Base-by-base conservation (phyloP, 2,797 vertebrate species). In the Spheniscus humboldti region DNA sequence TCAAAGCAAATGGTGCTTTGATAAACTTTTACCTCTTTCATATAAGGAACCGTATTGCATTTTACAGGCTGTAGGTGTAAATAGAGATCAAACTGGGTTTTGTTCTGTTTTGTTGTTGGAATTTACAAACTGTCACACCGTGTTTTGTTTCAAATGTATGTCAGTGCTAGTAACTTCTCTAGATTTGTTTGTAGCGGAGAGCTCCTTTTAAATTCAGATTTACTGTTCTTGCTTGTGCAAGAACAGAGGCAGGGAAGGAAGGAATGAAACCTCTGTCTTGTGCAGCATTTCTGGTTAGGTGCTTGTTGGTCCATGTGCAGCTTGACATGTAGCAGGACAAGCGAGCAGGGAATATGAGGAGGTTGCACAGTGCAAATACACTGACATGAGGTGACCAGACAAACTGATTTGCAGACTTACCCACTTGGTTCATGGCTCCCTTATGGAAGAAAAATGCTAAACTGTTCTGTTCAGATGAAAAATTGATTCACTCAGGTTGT, bases 1-100 rank as follows among this genome's bases (percentile, higher is more conserved):
- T 35, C 64, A 89, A 92, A 89, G 56, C 48, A 56, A 56, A 56
- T 59, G 31, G 30, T 77, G 39, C 57, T 95, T 86, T 94, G 39
- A 25, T 56, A 78, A 75, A 33, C 76, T 87, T 88, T 90, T 57
- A 25, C 28, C 28, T 9, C 55, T 88, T 88, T 64, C 60, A 10
- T 86, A 10, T 56, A 76, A 82, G 55, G 31, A 86, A 52, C 62
- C 17, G 14, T 22, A 62, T 27, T 78, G 30, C 50, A 30, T 92
- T 89, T 81, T 86, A 88, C 39, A 60, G 45, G 43, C 69, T 48
- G 18, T 62, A 88, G 92, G 47, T 37, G 41, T 88, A 86, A 67
- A 74, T 20, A 39, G 90, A 75, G 73, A n/a, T 81, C 66, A 90
- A 16, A 52, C 35, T 39, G 22, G 3, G 1, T 77, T 87, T 90